phyloP scores from a whole-genome alignment of 2,113 vertebrate genomes.

The Silurus meridionalis region DNA sequence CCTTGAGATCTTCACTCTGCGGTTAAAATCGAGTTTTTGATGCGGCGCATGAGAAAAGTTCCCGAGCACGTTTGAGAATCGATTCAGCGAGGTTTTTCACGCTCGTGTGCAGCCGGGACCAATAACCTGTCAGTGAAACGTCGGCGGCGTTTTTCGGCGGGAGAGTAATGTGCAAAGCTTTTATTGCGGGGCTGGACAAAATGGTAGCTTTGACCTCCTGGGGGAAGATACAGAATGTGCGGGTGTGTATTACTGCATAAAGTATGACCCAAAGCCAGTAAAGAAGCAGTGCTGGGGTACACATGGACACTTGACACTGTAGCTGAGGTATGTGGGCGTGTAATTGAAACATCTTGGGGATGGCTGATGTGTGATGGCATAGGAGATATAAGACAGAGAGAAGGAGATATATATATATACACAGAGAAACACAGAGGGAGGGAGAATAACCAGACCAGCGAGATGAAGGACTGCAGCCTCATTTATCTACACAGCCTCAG shows the following conservation, averaged over 20 bases:
- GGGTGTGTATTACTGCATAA: constrained; percentile 20
- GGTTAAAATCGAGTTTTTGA: constrained; percentile 41
- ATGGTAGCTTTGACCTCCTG: constrained; percentile 18
- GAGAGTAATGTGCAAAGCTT: constrained; percentile 30
- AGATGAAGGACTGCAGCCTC: constrained; percentile 33
- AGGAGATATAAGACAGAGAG: background rate
- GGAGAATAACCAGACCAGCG: background rate
- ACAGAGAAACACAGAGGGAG: background rate
- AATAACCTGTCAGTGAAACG: constrained; percentile 26
- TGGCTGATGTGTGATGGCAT: constrained; percentile 17
- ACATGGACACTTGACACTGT: constrained; percentile 19
- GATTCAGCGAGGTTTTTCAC: constrained; percentile 45
- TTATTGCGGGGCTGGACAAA: constrained; percentile 39
- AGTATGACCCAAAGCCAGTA: background rate
- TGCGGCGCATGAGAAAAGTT: constrained; percentile 26
- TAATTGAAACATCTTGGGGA: constrained; percentile 38
- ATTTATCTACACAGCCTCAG: constrained; percentile 46
- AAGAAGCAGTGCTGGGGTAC: background rate
- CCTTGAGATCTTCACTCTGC: constrained; percentile 45
- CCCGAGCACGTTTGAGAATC: constrained; percentile 30
- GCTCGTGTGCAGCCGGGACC: background rate
- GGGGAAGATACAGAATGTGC: background rate
- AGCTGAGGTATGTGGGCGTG: constrained; percentile 27
- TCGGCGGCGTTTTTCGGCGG: background rate
- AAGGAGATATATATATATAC: no score